Evolutionary conservation across 2,113 vertebrate genomes (phyloP).

Genomic region (Indicator maculatus): DNA sequence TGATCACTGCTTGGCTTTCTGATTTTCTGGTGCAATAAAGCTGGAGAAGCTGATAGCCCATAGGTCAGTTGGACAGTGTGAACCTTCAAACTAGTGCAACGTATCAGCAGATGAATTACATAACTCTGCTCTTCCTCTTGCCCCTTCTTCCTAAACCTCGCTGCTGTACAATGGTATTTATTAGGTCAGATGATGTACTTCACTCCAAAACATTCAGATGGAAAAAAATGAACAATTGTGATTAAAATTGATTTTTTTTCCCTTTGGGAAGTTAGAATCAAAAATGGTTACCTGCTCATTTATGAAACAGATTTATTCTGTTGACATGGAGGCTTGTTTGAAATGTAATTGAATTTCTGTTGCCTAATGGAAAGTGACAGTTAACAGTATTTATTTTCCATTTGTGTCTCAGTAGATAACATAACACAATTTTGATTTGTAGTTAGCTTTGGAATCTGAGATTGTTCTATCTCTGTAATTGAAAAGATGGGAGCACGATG

Average conservation of each 20-base stretch:
- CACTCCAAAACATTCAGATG: conserved; percentile 86
- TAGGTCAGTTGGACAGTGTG: neutral
- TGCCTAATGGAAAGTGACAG: conserved; percentile 94
- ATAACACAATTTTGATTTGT: conserved; percentile 89
- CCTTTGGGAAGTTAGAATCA: conserved; percentile 92
- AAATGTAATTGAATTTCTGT: conserved; percentile 98
- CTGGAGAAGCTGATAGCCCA: neutral
- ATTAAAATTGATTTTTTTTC: conserved; percentile 98
- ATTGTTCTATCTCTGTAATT: conserved; percentile 83
- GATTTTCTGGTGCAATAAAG: neutral
- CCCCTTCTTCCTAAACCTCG: conserved; percentile 28
- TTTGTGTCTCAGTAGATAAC: conserved; percentile 90
- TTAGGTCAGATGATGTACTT: conserved; percentile 87
- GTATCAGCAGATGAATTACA: conserved; percentile 74
- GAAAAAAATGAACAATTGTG: conserved; percentile 87
- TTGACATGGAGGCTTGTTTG: conserved; percentile 96
- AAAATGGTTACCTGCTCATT: conserved; percentile 96
- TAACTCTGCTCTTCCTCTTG: neutral
- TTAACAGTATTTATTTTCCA: conserved; percentile 90
- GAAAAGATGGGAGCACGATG: conserved; percentile 80
- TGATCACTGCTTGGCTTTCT: neutral
- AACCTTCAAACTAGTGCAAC: conserved; percentile 71
- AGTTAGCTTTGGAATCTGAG: conserved; percentile 86
- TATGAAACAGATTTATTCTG: conserved; percentile 95
- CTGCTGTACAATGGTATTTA: conserved; percentile 78